These are phyloP conservation scores for Falco rusticolus DNA, from an alignment of 2,797 vertebrate species.

Conservation along the genomic window DNA sequence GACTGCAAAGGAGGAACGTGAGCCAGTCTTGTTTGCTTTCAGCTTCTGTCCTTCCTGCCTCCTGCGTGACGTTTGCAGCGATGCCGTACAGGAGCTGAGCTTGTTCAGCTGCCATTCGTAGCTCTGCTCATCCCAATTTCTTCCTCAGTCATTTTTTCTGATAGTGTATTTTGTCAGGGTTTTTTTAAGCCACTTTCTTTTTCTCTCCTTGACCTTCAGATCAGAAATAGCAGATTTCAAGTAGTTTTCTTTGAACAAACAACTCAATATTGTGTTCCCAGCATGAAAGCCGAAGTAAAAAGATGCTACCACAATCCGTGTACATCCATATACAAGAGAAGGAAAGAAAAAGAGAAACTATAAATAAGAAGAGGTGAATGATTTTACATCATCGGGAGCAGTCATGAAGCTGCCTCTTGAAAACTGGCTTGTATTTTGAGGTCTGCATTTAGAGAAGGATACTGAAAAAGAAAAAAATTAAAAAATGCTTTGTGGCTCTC, in stretches of 20 bases:
- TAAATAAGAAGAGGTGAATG: neutral
- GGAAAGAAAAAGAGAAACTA: neutral
- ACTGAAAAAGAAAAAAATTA: neutral
- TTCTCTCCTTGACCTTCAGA: slow-evolving; percentile 9
- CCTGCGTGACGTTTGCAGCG: accelerated
- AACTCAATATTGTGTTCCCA: slow-evolving; percentile 1
- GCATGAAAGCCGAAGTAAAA: neutral
- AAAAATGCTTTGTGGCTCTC: neutral
- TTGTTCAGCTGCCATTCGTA: neutral
- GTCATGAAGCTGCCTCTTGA: neutral
- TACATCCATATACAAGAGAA: neutral
- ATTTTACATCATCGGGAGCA: neutral
- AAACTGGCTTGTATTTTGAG: neutral
- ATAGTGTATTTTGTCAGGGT: neutral
- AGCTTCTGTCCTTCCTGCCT: neutral
- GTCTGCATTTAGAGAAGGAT: neutral
- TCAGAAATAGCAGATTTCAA: neutral
- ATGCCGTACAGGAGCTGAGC: neutral
- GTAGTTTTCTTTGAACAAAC: neutral
- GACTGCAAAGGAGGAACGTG: neutral
- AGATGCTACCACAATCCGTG: neutral
- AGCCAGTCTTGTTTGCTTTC: neutral
- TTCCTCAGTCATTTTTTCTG: neutral
- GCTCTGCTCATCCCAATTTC: neutral
- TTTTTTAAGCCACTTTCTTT: neutral